Conservation (phyloP, 2,888 invertebrate species). For the Ennomos quercinarius region DNA sequence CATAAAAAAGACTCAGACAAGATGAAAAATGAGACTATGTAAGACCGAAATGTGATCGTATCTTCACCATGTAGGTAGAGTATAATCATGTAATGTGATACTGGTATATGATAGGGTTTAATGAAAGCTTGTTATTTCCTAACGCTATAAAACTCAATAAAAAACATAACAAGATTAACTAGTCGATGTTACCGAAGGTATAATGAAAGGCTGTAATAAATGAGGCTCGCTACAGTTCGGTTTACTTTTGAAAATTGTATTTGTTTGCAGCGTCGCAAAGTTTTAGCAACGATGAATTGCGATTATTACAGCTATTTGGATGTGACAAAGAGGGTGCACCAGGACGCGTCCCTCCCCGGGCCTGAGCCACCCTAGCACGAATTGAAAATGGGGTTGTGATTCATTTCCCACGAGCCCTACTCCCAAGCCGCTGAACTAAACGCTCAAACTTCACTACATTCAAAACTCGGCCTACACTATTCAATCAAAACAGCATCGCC, state of each 20-base stretch:
- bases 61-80: not conserved
- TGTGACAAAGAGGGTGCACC: slow-evolving; percentile 75
- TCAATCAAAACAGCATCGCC: slow-evolving; percentile 42
- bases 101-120: too few species aligned
- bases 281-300: slow-evolving; percentile 66
- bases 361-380: slow-evolving; percentile 68
- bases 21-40: too few species aligned
- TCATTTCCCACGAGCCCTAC: slow-evolving; percentile 81
- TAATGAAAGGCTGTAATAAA: not conserved
- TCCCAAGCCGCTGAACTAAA: slow-evolving; percentile 62
- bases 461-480: slow-evolving; percentile 45
- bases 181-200: not conserved
- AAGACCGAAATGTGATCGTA: not conserved
- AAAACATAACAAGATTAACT: not conserved
- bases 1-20: too few species aligned
- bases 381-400: slow-evolving; percentile 84
- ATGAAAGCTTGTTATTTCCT: too few species aligned
- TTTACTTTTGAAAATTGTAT: slow-evolving; percentile 32
- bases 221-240: slow-evolving; percentile 5
- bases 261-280: slow-evolving; percentile 43
- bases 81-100: not conserved
- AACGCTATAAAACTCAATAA: too few species aligned
- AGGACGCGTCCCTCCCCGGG: slow-evolving; percentile 62
- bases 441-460: slow-evolving; percentile 67
- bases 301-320: slow-evolving; percentile 78